A percentile compares a stretch with the other conserved stretches of the same genome.
These are phyloP conservation scores for Tipula helvola DNA, from an alignment of 2,888 invertebrate genomes.

Conservation along the genomic window DNA sequence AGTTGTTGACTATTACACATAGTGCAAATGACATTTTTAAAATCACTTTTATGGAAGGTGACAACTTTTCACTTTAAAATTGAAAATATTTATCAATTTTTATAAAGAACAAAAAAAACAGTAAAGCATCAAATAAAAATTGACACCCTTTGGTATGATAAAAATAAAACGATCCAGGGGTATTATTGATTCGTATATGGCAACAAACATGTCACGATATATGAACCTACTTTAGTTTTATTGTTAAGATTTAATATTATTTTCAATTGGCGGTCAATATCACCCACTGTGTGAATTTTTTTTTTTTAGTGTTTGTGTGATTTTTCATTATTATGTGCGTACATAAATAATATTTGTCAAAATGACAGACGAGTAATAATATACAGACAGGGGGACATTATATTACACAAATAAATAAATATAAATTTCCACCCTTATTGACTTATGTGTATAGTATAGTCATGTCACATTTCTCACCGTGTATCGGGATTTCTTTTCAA, in stretches of 20 bases:
- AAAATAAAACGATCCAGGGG: background rate
- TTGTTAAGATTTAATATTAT: background rate
- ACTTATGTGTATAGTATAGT: background rate
- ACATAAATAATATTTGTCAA: background rate
- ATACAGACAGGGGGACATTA: background rate
- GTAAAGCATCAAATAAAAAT: background rate
- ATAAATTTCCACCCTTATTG: background rate
- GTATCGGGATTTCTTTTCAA: conserved; percentile 10
- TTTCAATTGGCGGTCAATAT: conserved; percentile 8
- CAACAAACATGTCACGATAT: background rate
- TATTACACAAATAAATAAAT: background rate
- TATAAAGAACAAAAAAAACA: background rate
- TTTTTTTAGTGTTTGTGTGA: background rate
- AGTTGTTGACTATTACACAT: background rate
- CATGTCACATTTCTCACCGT: background rate
- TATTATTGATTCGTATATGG: background rate
- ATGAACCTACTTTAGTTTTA: background rate
- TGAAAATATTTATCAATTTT: background rate
- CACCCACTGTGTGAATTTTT: conserved; percentile 4
- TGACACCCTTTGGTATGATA: background rate
- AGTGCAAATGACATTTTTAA: background rate
- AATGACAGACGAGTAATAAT: background rate
- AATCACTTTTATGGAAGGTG: background rate
- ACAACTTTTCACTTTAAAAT: conserved; percentile 7
- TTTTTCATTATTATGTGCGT: background rate